phyloP scores from a whole-genome alignment of 2,113 vertebrate genomes.

The Hylia prasina region DNA sequence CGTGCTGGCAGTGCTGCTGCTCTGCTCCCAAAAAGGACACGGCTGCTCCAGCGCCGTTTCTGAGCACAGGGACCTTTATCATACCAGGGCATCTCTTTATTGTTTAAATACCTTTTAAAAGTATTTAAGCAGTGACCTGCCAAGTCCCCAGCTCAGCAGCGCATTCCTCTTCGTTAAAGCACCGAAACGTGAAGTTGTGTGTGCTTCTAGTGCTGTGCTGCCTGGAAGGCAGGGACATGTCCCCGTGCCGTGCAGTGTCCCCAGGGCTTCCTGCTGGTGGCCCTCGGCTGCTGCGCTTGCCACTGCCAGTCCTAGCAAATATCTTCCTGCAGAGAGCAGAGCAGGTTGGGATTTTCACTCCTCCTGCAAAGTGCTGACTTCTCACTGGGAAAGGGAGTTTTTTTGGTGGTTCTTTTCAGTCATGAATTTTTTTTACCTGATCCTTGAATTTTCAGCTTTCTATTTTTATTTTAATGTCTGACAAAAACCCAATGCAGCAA shows the following conservation, averaged over 20 bases:
- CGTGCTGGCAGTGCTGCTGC: not conserved
- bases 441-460: not conserved
- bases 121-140: not conserved
- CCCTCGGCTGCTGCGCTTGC: rapidly evolving
- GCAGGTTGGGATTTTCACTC: slow-evolving; percentile 21
- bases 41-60: not conserved
- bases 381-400: not conserved
- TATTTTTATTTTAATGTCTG: not conserved
- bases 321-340: slow-evolving; percentile 57
- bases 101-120: not conserved
- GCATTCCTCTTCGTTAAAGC: not conserved
- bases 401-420: not conserved
- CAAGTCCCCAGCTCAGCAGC: not conserved
- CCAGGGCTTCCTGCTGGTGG: not conserved
- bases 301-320: not conserved
- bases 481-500: rapidly evolving
- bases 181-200: rapidly evolving
- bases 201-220: not conserved
- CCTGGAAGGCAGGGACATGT: not conserved
- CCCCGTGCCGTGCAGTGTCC: not conserved
- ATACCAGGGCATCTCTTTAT: not conserved
- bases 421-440: not conserved
- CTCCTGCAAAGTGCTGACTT: not conserved
- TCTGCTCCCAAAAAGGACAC: not conserved
- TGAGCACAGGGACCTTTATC: not conserved